These are phyloP conservation scores for Apamea monoglypha DNA, from an alignment of 2,888 invertebrate species.

Conservation along the genomic window DNA sequence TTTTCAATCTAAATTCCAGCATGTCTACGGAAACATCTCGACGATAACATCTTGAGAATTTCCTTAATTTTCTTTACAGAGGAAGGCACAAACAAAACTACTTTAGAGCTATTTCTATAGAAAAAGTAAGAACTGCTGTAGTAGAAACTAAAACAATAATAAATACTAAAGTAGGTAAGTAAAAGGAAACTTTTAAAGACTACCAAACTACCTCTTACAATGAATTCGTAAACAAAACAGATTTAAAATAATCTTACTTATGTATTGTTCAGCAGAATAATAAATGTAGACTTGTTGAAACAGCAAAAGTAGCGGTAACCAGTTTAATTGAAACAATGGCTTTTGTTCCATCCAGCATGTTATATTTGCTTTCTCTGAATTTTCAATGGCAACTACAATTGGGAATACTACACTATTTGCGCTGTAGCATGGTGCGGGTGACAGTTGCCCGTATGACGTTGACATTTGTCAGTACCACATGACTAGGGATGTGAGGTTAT, in stretches of 20 bases:
- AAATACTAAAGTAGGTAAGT: conserved; percentile 21
- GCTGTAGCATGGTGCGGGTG: too few species aligned
- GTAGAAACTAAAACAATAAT: conserved; percentile 37
- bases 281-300: background rate
- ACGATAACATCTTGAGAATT: conserved; percentile 41
- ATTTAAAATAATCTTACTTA: conserved; percentile 16
- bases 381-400: background rate
- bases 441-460: too few species aligned
- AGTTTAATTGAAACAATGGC: conserved; percentile 9
- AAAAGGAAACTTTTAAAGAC: conserved; percentile 12
- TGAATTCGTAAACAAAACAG: conserved; percentile 37
- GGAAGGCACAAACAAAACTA: conserved; percentile 6
- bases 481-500: too few species aligned
- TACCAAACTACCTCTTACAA: background rate
- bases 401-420: too few species aligned
- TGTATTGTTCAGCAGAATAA: conserved; percentile 13
- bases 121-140: conserved; percentile 18
- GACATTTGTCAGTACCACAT: too few species aligned
- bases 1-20: conserved; percentile 61
- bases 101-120: conserved; percentile 16
- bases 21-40: conserved; percentile 44
- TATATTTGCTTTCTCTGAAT: background rate
- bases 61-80: conserved; percentile 23
- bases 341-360: conserved; percentile 23
- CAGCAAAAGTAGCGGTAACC: background rate